Base-by-base conservation (phyloP, 2,888 invertebrate species). In the Trichopoda pennipes region DNA sequence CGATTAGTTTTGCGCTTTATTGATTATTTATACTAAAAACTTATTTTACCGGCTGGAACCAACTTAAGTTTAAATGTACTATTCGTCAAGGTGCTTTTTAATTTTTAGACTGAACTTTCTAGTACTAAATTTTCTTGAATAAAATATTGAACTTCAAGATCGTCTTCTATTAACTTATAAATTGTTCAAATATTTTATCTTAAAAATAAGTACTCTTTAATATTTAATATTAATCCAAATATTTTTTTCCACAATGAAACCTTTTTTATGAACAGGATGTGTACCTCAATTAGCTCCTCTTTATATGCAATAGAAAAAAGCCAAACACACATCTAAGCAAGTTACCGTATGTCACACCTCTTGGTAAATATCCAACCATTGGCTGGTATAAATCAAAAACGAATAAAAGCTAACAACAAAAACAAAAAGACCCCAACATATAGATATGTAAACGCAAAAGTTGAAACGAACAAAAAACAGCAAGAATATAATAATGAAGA, bases 381-480 rank as follows among this genome's bases (percentile, higher is more conserved):
- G 90, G 90, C 87, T 90, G 90, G 88, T 88, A 90, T 90, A 90
- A 90, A 90, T 90, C 90, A 90, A 89, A 85, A 83, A 83, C 35
- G 64, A 73, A 73, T 68, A 47, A 49, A 75, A 74, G 68, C 17
- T 32, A 73, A 58, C 42, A 72, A 23, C 4, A 63, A 51, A 17
- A 42, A 35, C 9, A 69, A 44, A 28, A 28, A 42, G 70, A 23
- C 21, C 16, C 32, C n/a, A 61, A 51, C 17, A 12, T 17, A 21
- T 14, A 47, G 17, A 32, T 49, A 70, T 60, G 70, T 51, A 56
- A 35, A 56, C 4, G 19, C 3, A 56, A 23, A 28, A 28, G 28
- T 6, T 28, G 8, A 28, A 28, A 6, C 28, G 28, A 28, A 28
- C 28, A 28, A 28, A 58, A 53, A 53, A 51, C 23, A n/a, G 19